Percentiles rank a stretch among this genome's conserved stretches.
phyloP scores from a whole-genome alignment of 2,888 invertebrate species.

The Cantharis flavilabris region DNA sequence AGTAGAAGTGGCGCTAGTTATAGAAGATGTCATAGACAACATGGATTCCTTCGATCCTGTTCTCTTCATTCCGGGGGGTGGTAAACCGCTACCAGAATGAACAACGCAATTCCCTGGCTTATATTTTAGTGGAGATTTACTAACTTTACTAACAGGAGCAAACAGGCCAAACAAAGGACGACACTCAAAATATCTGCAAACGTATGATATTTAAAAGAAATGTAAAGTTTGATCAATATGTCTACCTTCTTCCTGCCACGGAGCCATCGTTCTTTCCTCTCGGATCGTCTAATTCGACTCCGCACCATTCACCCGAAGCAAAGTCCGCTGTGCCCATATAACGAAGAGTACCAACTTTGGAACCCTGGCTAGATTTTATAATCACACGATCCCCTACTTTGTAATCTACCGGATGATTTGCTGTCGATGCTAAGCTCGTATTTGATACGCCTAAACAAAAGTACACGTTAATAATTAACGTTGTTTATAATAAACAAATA shows the following conservation, averaged over 20 bases:
- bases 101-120: constrained; percentile 65
- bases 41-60: constrained; percentile 86
- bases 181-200: constrained; percentile 89
- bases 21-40: constrained; percentile 60
- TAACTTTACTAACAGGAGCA: constrained; percentile 89
- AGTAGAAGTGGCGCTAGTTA: constrained; percentile 61
- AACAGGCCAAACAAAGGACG: constrained; percentile 89
- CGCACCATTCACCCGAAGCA: constrained; percentile 93
- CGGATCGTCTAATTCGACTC: constrained; percentile 92
- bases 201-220: neutral
- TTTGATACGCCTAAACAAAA: constrained; percentile 57
- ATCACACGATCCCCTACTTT: constrained; percentile 91
- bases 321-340: constrained; percentile 90
- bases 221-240: neutral
- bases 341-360: constrained; percentile 84
- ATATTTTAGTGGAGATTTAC: constrained; percentile 78
- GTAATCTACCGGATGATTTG: constrained; percentile 61
- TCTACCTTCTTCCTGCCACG: constrained; percentile 86
- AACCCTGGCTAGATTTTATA: constrained; percentile 83
- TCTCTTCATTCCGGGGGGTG: constrained; percentile 64
- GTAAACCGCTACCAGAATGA: constrained; percentile 58
- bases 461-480: neutral
- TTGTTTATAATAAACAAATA: neutral
- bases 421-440: constrained; percentile 56
- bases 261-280: constrained; percentile 96